Percentiles rank a stretch among this genome's conserved stretches.
Conservation (phyloP, 2,797 vertebrate genomes). For the Acomys russatus region DNA sequence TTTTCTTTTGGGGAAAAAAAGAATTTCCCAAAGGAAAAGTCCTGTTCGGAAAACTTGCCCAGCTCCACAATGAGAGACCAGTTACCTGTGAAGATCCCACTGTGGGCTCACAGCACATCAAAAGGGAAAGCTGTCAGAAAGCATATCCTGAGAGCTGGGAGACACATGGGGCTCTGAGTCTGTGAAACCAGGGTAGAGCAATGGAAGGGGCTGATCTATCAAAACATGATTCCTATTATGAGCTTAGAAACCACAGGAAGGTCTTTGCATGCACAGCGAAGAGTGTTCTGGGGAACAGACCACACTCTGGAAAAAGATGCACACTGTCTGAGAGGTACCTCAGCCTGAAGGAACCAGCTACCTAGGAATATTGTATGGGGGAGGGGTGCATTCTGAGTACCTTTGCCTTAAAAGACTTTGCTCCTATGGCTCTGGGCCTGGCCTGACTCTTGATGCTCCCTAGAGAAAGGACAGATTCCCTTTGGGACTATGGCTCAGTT, state of each 20-base stretch:
- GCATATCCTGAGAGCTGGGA: background rate
- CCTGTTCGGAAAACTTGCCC: background rate
- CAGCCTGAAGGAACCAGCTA: background rate
- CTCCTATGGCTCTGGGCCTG: accelerated
- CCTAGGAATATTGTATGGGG: background rate
- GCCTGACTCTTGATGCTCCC: accelerated
- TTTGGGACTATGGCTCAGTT: background rate
- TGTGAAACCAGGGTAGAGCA: background rate
- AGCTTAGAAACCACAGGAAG: background rate
- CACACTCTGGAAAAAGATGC: accelerated
- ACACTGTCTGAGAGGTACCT: accelerated
- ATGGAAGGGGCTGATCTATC: background rate
- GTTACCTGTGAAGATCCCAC: background rate
- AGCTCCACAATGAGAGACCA: accelerated
- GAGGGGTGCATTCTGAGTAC: background rate
- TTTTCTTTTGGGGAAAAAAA: background rate
- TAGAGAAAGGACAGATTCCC: accelerated
- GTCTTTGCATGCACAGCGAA: background rate
- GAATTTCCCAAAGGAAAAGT: accelerated
- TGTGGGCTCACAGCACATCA: background rate
- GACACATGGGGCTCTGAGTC: background rate
- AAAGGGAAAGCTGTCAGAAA: slow-evolving; percentile 12
- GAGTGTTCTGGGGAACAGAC: background rate
- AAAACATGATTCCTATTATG: slow-evolving; percentile 4
- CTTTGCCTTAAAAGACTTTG: accelerated